Conservation (phyloP, 2,797 vertebrate genomes). For the Falco peregrinus region DNA sequence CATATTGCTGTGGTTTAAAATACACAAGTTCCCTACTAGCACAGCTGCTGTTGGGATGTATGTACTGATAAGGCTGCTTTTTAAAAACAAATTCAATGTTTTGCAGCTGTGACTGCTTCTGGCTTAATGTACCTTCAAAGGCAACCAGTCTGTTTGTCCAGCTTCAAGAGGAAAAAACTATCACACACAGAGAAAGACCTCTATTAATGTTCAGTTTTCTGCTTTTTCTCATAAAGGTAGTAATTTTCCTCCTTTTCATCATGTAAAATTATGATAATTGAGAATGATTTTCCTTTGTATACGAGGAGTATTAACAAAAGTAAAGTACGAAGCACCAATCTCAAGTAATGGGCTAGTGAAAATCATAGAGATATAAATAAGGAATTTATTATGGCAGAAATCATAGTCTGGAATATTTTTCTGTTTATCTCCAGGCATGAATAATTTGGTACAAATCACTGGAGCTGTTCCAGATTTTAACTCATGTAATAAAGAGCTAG, state of each 20-base stretch:
- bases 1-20: background rate
- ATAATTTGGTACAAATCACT: background rate
- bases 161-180: background rate
- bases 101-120: background rate
- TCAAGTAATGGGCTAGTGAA: background rate
- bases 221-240: background rate
- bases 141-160: background rate
- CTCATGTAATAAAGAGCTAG: background rate
- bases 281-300: background rate
- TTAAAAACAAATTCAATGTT: background rate
- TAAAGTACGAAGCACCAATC: background rate
- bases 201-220: background rate
- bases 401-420: background rate
- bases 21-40: background rate
- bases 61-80: background rate
- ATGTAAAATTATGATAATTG: background rate
- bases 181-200: background rate
- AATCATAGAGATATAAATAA: background rate
- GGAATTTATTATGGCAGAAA: background rate
- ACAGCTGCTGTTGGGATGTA: background rate
- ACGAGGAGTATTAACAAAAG: background rate
- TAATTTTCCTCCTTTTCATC: slow-evolving; percentile 9
- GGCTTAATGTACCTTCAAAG: slow-evolving; percentile 38
- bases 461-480: background rate
- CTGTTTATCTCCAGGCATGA: background rate